A percentile compares a stretch with the other conserved stretches of the same genome.
phyloP scores from a whole-genome alignment of 1,140 invertebrate genomes.

The Nephila pilipes region DNA sequence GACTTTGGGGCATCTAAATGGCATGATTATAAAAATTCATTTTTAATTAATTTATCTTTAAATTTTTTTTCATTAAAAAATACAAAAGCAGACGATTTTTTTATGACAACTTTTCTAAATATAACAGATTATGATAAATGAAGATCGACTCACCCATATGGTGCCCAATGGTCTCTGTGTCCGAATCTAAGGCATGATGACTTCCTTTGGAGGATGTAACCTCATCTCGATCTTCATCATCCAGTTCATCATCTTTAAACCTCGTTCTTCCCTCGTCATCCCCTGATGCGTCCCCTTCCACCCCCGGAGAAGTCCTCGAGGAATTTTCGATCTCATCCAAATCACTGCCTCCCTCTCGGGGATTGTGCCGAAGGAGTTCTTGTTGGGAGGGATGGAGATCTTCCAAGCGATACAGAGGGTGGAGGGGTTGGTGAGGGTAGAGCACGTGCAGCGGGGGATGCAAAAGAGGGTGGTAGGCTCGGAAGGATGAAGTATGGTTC shows the following conservation, averaged over 20 bases:
- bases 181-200: constrained; percentile 59
- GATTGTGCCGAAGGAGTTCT: not conserved
- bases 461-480: constrained; percentile 46
- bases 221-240: constrained; percentile 66
- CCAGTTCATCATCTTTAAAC: constrained; percentile 51
- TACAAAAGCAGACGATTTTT: not conserved
- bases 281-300: constrained; percentile 23
- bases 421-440: constrained; percentile 33
- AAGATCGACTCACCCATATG: constrained; percentile 41
- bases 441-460: constrained; percentile 18
- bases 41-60: too few species aligned
- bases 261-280: constrained; percentile 12
- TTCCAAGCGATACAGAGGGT: constrained; percentile 3
- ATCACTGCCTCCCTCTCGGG: constrained; percentile 31
- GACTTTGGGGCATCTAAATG: not conserved
- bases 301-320: constrained; percentile 32
- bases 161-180: constrained; percentile 4
- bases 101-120: not conserved
- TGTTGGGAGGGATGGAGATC: not conserved
- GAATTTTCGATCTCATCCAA: constrained; percentile 42
- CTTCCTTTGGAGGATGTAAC: constrained; percentile 71
- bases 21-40: not conserved
- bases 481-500: not conserved
- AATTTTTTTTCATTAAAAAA: too few species aligned
- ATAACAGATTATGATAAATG: not conserved